Evolutionary conservation across 2,797 vertebrate species (phyloP).

Genomic region (Microcaecilia unicolor): DNA sequence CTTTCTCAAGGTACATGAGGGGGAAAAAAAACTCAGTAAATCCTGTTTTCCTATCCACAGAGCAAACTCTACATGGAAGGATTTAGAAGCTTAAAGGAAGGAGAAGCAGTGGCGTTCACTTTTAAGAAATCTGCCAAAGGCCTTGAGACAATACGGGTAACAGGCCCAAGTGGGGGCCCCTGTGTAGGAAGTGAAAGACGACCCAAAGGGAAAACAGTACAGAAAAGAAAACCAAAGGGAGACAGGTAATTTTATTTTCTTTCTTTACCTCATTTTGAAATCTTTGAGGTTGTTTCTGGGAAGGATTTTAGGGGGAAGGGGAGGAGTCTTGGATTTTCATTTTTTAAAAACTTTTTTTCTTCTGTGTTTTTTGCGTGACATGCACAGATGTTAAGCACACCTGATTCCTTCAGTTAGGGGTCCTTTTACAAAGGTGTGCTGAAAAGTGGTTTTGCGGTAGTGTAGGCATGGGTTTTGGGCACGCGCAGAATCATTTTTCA

Average conservation of each 20-base stretch:
- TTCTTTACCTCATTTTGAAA: slow-evolving; percentile 11
- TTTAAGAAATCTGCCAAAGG: slow-evolving; percentile 82
- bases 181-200: slow-evolving; percentile 75
- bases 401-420: too few species aligned
- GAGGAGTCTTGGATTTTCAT: too few species aligned
- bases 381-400: too few species aligned
- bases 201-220: slow-evolving; percentile 75
- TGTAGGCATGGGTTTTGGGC: too few species aligned
- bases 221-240: slow-evolving; percentile 76
- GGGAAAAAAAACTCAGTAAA: too few species aligned
- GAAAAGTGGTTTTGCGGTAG: too few species aligned
- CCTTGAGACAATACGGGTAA: slow-evolving; percentile 78
- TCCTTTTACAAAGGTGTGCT: too few species aligned
- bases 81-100: slow-evolving; percentile 81
- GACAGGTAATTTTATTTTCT: slow-evolving; percentile 58
- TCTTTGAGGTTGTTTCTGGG: too few species aligned
- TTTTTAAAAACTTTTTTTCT: slow-evolving; percentile 15
- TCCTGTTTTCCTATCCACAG: slow-evolving; percentile 56
- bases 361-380: too few species aligned
- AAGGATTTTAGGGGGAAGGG: too few species aligned
- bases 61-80: slow-evolving; percentile 82
- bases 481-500: too few species aligned
- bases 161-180: slow-evolving; percentile 69
- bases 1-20: too few species aligned
- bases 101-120: slow-evolving; percentile 76